A percentile compares a stretch with the other conserved stretches of the same genome.
Conservation (phyloP, 2,888 invertebrate species). For the Noctua pronuba region DNA sequence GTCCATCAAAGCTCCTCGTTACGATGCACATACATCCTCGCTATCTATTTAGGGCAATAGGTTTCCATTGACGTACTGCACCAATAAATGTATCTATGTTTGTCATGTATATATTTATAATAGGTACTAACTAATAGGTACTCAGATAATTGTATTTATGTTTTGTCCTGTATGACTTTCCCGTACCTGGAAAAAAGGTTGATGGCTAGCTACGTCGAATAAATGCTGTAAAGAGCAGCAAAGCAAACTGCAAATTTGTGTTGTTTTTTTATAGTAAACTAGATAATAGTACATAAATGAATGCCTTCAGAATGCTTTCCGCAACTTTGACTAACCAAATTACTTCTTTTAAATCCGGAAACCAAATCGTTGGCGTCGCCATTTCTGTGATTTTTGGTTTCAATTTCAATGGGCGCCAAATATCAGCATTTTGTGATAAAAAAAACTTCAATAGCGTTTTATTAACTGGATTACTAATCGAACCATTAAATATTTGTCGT, state of each 20-base stretch:
- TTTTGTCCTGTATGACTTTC: constrained; percentile 3
- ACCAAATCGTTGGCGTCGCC: not conserved
- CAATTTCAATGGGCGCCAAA: not conserved
- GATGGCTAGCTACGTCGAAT: not conserved
- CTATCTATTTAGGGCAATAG: constrained; percentile 62
- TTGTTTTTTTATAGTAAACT: not conserved
- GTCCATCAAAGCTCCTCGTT: constrained; percentile 33
- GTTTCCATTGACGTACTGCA: constrained; percentile 50
- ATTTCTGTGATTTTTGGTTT: not conserved
- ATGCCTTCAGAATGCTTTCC: not conserved
- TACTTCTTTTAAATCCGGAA: not conserved
- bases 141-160: not conserved
- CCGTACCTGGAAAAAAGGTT: not conserved
- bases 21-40: constrained; percentile 34
- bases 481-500: not conserved
- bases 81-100: constrained; percentile 36
- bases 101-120: constrained; percentile 29
- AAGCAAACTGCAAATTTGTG: not conserved
- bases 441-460: not conserved
- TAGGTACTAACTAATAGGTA: constrained; percentile 1
- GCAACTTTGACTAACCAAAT: not conserved
- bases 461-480: not conserved
- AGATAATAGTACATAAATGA: not conserved
- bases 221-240: not conserved
- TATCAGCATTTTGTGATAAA: not conserved